Conservation (phyloP, 1,140 invertebrate genomes). For the Sycophila sp. region DNA sequence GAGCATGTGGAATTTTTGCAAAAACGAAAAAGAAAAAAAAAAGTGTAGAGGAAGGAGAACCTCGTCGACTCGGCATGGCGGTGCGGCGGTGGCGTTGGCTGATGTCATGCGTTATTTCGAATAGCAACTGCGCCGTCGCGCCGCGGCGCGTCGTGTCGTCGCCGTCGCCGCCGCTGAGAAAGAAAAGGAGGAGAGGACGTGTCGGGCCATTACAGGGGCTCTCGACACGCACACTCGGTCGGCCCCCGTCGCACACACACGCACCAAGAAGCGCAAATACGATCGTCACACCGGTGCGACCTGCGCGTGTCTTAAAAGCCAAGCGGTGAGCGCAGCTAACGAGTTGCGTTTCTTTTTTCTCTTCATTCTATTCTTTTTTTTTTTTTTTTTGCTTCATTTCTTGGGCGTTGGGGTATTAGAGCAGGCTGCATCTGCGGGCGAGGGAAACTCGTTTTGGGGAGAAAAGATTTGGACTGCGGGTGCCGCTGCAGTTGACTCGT, state of each 20-base stretch:
- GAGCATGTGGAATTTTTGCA: conserved; percentile 2
- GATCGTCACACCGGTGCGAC: conserved; percentile 5
- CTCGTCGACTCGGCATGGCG: too few species aligned
- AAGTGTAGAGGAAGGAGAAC: too few species aligned
- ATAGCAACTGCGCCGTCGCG: conserved; percentile 11
- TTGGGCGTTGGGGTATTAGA: too few species aligned
- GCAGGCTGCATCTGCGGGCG: not conserved
- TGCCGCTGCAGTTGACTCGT: too few species aligned
- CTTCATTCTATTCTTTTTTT: not conserved
- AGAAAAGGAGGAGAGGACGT: not conserved
- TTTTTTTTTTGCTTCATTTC: not conserved
- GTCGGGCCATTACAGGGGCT: conserved; percentile 36
- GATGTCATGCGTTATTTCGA: conserved; percentile 33
- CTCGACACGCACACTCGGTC: too few species aligned
- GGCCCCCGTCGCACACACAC: conserved; percentile 22
- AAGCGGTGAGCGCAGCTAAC: not conserved
- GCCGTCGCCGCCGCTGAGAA: conserved; percentile 10
- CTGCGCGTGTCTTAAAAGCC: not conserved
- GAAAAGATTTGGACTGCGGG: too few species aligned
- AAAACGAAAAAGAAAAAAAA: conserved; percentile 12
- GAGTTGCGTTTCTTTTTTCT: not conserved
- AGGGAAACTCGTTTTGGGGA: too few species aligned
- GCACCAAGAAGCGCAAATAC: conserved; percentile 24
- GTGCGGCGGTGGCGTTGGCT: conserved; percentile 3
- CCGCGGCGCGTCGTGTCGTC: too few species aligned